Conservation (phyloP, 2,113 vertebrate species). For the Sakesphorus luctuosus region DNA sequence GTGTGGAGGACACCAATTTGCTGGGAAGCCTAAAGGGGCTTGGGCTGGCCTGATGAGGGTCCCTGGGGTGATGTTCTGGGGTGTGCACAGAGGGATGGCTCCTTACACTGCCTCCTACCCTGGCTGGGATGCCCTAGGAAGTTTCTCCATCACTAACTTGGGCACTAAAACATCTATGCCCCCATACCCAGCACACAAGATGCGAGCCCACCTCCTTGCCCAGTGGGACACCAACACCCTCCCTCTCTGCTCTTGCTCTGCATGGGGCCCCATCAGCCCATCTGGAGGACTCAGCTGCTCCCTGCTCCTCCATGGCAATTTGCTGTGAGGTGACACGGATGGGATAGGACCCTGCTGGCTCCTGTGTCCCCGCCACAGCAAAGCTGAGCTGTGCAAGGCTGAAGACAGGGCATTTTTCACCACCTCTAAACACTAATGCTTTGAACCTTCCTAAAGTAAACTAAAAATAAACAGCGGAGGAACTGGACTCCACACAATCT, state of each 20-base stretch:
- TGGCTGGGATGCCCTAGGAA: neutral
- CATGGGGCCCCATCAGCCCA: neutral
- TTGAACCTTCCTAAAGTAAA: too few species aligned
- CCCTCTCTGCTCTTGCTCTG: neutral
- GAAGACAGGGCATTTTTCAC: rapidly evolving
- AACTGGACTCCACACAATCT: too few species aligned
- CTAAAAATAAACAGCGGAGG: too few species aligned
- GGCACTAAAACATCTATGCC: neutral
- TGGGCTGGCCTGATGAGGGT: neutral
- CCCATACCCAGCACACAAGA: neutral
- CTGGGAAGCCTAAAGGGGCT: neutral
- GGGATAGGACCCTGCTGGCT: neutral
- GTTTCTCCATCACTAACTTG: too few species aligned
- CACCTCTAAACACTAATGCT: neutral
- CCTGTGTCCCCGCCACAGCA: neutral
- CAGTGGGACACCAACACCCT: neutral
- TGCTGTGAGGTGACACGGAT: neutral
- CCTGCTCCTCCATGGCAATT: rapidly evolving
- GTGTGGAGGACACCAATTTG: neutral
- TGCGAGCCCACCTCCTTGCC: neutral
- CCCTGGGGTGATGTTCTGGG: neutral
- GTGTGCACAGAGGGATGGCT: neutral
- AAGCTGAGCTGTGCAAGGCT: rapidly evolving
- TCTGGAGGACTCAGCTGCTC: neutral
- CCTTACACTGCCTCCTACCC: neutral